Evolutionary conservation across 2,797 vertebrate genomes (phyloP), one percentile per base, ranked within the genome.

Genomic region (Pangasius mekongensis): DNA sequence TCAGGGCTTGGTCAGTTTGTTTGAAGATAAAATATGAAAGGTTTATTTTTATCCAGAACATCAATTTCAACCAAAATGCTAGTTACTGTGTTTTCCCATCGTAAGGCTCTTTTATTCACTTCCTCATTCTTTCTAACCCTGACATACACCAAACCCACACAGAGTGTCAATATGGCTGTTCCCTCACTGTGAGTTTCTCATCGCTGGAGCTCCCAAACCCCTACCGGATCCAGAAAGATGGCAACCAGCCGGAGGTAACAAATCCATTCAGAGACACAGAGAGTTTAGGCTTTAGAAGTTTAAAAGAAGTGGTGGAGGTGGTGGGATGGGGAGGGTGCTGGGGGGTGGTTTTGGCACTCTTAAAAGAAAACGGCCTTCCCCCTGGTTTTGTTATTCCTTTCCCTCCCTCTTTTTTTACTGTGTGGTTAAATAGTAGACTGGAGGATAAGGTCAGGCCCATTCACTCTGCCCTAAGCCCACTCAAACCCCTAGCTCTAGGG

Each of bases 391-490:
- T 87, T 88, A 74, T 77, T 69, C 47, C 87, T 86, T 83, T 80
- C 85, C 60, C 83, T 74, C 84, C 78, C 11, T 87, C 81, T 93
- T 93, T 91, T 92, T 93, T 89, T 91, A 94, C 93, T 95, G 96
- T 97, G 95, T 95, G 93, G 93, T 94, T 95, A 89, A 89, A 93
- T 93, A 91, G 90, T 92, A 95, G 94, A 96, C 96, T 80, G 89
- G 90, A 92, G 94, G 94, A 96, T 95, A 95, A 96, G 96, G 95
- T 94, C 92, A 86, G 91, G 87, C 93, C 95, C 95, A 95, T 96
- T 97, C 95, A 96, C 91, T 82, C 94, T 90, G 62, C 90, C 91
- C 91, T 94, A 95, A 95, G 91, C 93, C 94, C 92, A 93, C 91
- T 84, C 83, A 84, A 69, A 69, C 94, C 93, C 93, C 94, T 96